phyloP scores from a whole-genome alignment of 2,888 invertebrate genomes.

The Drosophila cognata region DNA sequence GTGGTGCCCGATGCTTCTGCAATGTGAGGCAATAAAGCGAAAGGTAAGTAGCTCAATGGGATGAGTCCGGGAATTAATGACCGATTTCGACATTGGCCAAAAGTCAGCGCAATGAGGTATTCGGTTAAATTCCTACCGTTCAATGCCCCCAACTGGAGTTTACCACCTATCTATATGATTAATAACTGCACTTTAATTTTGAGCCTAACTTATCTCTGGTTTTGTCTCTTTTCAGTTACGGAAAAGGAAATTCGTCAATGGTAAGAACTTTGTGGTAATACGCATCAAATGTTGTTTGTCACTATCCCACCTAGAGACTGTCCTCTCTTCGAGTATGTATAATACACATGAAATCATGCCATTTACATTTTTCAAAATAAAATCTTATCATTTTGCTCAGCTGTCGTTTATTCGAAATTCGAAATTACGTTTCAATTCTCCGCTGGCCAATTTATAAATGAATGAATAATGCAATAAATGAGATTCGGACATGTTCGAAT shows the following conservation, averaged over 20 bases:
- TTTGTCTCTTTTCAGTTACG: conserved; percentile 90
- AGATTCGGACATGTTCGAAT: conserved; percentile 16
- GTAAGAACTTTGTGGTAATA: conserved; percentile 86
- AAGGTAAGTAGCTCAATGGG: conserved; percentile 29
- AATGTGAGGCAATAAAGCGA: conserved; percentile 14
- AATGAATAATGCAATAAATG: conserved; percentile 29
- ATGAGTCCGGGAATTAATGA: not conserved
- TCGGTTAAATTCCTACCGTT: not conserved
- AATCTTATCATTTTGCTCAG: conserved; percentile 16
- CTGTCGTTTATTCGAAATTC: conserved; percentile 23
- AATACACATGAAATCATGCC: conserved; percentile 19
- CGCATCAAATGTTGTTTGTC: not conserved
- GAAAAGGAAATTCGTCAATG: conserved; percentile 95
- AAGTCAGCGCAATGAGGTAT: conserved; percentile 6
- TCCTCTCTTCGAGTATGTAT: conserved; percentile 18
- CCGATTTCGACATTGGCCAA: not conserved
- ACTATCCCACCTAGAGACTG: not conserved
- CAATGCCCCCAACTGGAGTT: not conserved
- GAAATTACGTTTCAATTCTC: conserved; percentile 4
- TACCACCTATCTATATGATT: not conserved
- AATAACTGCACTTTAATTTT: not conserved
- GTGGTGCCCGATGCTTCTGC: not conserved
- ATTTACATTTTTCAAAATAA: not conserved
- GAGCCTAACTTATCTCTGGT: conserved; percentile 37
- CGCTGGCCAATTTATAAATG: conserved; percentile 29